Percentiles rank a stretch among this genome's conserved stretches.
Conservation (phyloP, 2,113 vertebrate species). For the Cyprinus carpio region DNA sequence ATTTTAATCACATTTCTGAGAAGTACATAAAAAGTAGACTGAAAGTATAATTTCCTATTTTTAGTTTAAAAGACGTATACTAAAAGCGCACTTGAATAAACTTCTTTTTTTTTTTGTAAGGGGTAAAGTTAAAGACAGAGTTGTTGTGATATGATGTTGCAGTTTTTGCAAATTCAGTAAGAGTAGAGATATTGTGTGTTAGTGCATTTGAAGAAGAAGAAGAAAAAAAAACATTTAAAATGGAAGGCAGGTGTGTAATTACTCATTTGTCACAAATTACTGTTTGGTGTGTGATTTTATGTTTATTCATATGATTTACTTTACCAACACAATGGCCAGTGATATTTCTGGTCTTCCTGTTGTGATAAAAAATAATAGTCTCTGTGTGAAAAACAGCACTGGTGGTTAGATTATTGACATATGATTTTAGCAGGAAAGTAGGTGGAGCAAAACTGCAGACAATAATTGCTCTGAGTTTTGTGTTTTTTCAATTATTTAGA, state of each 20-base stretch:
- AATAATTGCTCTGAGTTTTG: neutral
- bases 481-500: slow-evolving; percentile 33
- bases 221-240: neutral
- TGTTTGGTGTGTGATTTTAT: slow-evolving; percentile 7
- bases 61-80: too few relatives aligned
- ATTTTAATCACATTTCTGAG: too few relatives aligned
- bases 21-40: too few relatives aligned
- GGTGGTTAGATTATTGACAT: neutral
- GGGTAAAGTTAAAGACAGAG: neutral
- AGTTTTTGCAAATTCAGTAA: neutral
- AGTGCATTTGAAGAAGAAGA: neutral
- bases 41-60: too few relatives aligned
- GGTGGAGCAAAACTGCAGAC: neutral
- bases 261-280: neutral
- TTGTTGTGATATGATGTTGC: neutral
- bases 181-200: neutral
- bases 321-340: neutral
- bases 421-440: neutral
- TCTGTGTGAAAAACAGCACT: neutral
- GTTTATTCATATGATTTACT: neutral
- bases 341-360: neutral
- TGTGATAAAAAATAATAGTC: neutral
- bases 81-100: too few relatives aligned
- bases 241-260: neutral
- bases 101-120: too few relatives aligned